phyloP scores from a whole-genome alignment of 2,888 invertebrate species.

The Brachyptera putata region DNA sequence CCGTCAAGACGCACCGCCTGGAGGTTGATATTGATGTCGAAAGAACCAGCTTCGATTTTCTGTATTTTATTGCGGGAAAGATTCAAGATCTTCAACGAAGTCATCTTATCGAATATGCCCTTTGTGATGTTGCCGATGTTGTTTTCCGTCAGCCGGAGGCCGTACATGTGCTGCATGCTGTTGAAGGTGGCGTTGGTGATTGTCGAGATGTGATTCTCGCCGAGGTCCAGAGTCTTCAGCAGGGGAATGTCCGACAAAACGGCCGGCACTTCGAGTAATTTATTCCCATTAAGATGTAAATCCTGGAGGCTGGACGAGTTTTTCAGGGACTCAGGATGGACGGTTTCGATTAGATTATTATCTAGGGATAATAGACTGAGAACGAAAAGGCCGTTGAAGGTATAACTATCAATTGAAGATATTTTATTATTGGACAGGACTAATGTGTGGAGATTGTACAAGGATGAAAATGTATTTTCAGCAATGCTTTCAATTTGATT shows the following conservation, averaged over 20 bases:
- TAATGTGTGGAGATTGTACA: slow-evolving; percentile 74
- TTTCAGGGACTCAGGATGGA: slow-evolving; percentile 69
- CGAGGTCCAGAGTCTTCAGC: slow-evolving; percentile 75
- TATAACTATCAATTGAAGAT: slow-evolving; percentile 67
- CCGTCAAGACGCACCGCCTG: slow-evolving; percentile 78
- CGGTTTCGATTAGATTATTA: slow-evolving; percentile 70
- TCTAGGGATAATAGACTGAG: slow-evolving; percentile 73
- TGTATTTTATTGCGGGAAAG: slow-evolving; percentile 79
- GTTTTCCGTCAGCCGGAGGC: slow-evolving; percentile 79
- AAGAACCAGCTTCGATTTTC: slow-evolving; percentile 70
- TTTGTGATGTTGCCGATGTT: slow-evolving; percentile 73
- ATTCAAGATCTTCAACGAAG: slow-evolving; percentile 74
- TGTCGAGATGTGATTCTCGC: slow-evolving; percentile 76
- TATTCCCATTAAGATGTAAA: slow-evolving; percentile 77
- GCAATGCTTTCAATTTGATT: slow-evolving; percentile 72
- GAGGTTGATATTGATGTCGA: slow-evolving; percentile 71
- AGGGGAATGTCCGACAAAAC: slow-evolving; percentile 66
- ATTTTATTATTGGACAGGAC: slow-evolving; percentile 77
- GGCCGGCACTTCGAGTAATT: slow-evolving; percentile 71
- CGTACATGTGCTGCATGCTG: slow-evolving; percentile 73
- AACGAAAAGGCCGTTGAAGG: slow-evolving; percentile 71
- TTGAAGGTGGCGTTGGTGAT: slow-evolving; percentile 77
- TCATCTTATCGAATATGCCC: slow-evolving; percentile 74
- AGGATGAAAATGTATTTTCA: slow-evolving; percentile 71
- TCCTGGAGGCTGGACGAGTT: slow-evolving; percentile 78